Percentiles rank a stretch among this genome's conserved stretches.
phyloP scores from a whole-genome alignment of 1,140 invertebrate species.

The Thalassaphorura encarpata region DNA sequence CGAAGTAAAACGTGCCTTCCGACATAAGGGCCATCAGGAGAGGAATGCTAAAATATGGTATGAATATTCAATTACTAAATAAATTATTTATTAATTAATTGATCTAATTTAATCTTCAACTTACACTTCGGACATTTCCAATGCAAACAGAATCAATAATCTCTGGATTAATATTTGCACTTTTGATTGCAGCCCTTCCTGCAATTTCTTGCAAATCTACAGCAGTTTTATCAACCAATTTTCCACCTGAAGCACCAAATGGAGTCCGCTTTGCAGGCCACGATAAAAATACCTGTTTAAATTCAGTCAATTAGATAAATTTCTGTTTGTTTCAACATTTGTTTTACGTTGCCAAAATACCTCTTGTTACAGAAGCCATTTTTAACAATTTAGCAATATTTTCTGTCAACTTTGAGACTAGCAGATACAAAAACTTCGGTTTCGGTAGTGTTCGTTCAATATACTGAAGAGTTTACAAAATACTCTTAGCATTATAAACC shows the following conservation, averaged over 20 bases:
- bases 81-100: constrained; percentile 6
- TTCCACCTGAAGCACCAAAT: constrained; percentile 91
- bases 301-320: not conserved
- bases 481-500: no score
- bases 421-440: no score
- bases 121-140: constrained; percentile 80
- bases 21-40: constrained; percentile 76
- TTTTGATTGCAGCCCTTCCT: constrained; percentile 66
- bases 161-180: constrained; percentile 70
- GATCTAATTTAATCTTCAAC: constrained; percentile 32
- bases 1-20: constrained; percentile 69
- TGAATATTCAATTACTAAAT: constrained; percentile 14
- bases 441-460: no score
- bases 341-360: constrained; percentile 3
- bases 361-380: constrained; percentile 19
- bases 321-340: not conserved
- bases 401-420: no score
- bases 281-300: constrained; percentile 80
- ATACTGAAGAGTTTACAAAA: no score
- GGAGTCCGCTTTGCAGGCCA: constrained; percentile 93
- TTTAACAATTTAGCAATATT: no score
- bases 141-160: constrained; percentile 73
- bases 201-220: constrained; percentile 77
- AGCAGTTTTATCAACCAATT: constrained; percentile 68
- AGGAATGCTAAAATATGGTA: constrained; percentile 47